These are phyloP conservation scores for Molorchus minor DNA, from an alignment of 2,888 invertebrate species.

Conservation along the genomic window DNA sequence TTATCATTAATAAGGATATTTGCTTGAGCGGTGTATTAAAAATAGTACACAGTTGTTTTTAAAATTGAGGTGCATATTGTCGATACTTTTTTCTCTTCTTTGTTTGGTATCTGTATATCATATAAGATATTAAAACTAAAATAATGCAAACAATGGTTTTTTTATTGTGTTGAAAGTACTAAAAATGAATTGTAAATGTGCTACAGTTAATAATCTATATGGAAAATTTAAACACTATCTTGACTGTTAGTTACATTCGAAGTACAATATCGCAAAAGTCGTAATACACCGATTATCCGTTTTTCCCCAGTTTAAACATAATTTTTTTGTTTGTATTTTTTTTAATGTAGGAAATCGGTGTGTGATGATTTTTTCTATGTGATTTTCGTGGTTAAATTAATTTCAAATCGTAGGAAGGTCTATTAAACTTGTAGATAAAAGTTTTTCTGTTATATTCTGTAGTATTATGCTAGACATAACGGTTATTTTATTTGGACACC, in stretches of 20 bases:
- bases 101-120: conserved; percentile 29
- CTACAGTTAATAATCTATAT: conserved; percentile 30
- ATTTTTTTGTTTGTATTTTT: no score
- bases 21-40: conserved; percentile 12
- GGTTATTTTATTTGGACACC: conserved; percentile 41
- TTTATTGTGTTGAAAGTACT: conserved; percentile 27
- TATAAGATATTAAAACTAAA: conserved; percentile 34
- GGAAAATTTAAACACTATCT: conserved; percentile 24
- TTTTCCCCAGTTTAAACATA: conserved; percentile 1
- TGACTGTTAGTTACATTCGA: conserved; percentile 30
- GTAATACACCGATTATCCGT: conserved; percentile 1
- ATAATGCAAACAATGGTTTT: conserved; percentile 9
- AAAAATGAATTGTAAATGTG: conserved; percentile 27
- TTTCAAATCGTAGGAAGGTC: conserved; percentile 33
- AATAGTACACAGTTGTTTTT: conserved; percentile 23
- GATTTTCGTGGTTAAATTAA: conserved; percentile 39
- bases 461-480: conserved; percentile 34
- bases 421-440: conserved; percentile 37
- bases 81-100: conserved; percentile 24
- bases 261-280: conserved; percentile 16
- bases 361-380: conserved; percentile 33
- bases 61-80: conserved; percentile 38
- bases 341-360: conserved; percentile 16
- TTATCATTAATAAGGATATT: conserved; percentile 13
- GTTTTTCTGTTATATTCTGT: conserved; percentile 33